Evolutionary conservation across 2,113 vertebrate species (phyloP).

Genomic region (Prunella himalayana): DNA sequence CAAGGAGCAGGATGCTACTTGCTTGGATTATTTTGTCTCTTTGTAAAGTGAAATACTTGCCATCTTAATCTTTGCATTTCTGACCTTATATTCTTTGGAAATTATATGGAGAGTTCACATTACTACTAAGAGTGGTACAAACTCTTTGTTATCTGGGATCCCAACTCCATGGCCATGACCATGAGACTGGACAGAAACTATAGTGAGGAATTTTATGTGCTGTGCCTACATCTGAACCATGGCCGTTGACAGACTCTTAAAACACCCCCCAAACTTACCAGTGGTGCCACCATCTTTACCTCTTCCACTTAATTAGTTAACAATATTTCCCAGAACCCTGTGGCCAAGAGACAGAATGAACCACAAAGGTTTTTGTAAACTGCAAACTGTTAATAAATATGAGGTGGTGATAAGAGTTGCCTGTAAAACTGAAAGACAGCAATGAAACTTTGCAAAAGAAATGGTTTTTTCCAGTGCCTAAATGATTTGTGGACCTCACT

Average conservation of each 20-base stretch:
- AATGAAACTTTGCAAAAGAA: not conserved
- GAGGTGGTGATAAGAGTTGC: not conserved
- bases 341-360: not conserved
- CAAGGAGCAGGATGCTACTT: not conserved
- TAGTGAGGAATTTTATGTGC: not conserved
- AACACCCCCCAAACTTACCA: not conserved
- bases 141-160: not conserved
- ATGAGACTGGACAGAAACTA: not conserved
- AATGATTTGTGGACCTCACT: not conserved
- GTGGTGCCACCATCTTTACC: not conserved
- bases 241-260: not conserved
- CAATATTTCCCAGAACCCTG: not conserved
- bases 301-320: not conserved
- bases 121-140: not conserved
- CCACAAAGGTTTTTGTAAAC: not conserved
- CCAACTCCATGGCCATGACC: not conserved
- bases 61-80: not conserved
- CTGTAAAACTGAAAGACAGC: not conserved
- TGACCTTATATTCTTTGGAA: not conserved
- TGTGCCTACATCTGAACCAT: not conserved
- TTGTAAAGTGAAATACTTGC: not conserved
- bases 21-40: not conserved
- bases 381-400: not conserved
- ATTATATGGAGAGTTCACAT: not conserved
- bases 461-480: not conserved